Percentiles rank a stretch among this genome's conserved stretches.
Evolutionary conservation across 2,113 vertebrate genomes (phyloP).

Genomic region (Dissostichus mawsoni): DNA sequence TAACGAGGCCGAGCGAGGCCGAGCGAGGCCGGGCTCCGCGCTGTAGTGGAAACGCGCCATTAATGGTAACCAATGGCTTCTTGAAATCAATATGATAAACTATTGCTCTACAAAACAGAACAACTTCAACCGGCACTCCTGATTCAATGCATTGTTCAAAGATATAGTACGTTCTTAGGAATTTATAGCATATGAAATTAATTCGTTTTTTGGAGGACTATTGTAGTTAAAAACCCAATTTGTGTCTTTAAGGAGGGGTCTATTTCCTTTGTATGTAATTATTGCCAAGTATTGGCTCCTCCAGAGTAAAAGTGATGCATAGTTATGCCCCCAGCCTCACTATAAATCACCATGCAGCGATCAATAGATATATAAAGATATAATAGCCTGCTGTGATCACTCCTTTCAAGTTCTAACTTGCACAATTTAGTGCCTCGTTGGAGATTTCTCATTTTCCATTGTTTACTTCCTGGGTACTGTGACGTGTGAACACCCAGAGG

Average conservation of each 20-base stretch:
- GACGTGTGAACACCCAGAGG: too few species aligned
- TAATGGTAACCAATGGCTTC: neutral
- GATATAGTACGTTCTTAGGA: neutral
- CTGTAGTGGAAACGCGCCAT: too few species aligned
- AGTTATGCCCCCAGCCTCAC: conserved; percentile 23
- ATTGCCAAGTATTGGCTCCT: conserved; percentile 12
- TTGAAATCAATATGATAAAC: neutral
- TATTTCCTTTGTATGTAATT: conserved; percentile 33
- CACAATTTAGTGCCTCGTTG: neutral
- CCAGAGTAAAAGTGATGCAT: conserved; percentile 9
- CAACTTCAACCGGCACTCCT: neutral
- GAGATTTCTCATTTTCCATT: too few species aligned
- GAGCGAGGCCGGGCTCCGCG: too few species aligned
- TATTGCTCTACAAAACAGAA: neutral
- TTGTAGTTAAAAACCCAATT: neutral
- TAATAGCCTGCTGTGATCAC: conserved; percentile 26
- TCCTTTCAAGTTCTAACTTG: conserved; percentile 1
- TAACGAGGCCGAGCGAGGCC: too few species aligned
- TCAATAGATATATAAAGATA: conserved; percentile 66
- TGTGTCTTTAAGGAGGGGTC: conserved; percentile 2
- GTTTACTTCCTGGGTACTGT: too few species aligned
- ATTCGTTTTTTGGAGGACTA: neutral
- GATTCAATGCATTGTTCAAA: neutral
- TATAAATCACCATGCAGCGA: conserved; percentile 61
- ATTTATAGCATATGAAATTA: neutral